These are phyloP conservation scores for Dione vanillae DNA, from an alignment of 2,888 invertebrate genomes.

Conservation along the genomic window DNA sequence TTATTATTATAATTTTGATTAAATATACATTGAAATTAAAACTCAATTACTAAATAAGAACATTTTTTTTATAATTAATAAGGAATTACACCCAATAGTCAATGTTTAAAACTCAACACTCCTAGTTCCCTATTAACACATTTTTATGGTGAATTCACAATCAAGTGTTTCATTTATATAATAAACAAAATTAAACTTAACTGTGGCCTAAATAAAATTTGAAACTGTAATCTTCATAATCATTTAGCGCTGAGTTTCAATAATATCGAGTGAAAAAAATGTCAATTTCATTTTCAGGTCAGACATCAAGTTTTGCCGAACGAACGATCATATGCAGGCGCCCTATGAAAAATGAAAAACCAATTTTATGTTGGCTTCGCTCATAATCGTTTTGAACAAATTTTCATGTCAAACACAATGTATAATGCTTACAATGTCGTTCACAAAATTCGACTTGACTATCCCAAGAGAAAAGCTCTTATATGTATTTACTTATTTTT, in stretches of 20 bases:
- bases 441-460: slow-evolving; percentile 8
- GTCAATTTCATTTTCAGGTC: slow-evolving; percentile 18
- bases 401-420: slow-evolving; percentile 75
- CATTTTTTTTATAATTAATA: too few species aligned
- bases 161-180: too few species aligned
- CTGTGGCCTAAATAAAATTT: not conserved
- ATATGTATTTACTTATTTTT: not conserved
- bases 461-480: not conserved
- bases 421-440: slow-evolving; percentile 64
- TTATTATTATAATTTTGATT: too few species aligned
- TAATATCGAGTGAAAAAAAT: not conserved
- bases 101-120: too few species aligned
- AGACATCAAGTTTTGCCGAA: slow-evolving; percentile 10
- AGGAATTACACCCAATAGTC: too few species aligned
- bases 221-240: not conserved
- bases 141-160: too few species aligned
- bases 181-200: not conserved
- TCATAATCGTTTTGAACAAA: slow-evolving; percentile 63
- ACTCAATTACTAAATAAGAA: too few species aligned
- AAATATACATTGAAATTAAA: too few species aligned
- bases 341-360: slow-evolving; percentile 49
- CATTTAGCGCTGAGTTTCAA: not conserved
- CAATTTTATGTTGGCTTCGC: slow-evolving; percentile 54
- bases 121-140: too few species aligned
- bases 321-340: slow-evolving; percentile 51